Evolutionary conservation across 1,140 invertebrate genomes (phyloP).

Genomic region (Bombus confusus): DNA sequence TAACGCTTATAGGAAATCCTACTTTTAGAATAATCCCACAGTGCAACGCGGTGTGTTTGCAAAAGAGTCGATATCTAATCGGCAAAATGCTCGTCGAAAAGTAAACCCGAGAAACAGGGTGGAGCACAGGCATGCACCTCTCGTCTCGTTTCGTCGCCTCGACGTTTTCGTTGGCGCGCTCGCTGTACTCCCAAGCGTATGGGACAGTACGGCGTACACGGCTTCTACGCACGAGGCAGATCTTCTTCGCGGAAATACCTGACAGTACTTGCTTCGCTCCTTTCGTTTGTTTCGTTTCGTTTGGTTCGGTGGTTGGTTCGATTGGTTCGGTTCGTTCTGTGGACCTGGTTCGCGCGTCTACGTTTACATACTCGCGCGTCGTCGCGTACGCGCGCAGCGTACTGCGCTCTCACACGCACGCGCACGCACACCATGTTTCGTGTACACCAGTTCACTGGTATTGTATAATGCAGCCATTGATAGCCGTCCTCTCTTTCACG

Average conservation of each 20-base stretch:
- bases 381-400: constrained; percentile 19
- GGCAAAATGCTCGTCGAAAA: constrained; percentile 71
- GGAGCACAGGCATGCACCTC: constrained; percentile 48
- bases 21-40: constrained; percentile 62
- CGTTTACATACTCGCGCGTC: constrained; percentile 27
- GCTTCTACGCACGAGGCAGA: constrained; percentile 51
- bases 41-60: constrained; percentile 64
- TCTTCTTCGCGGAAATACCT: constrained; percentile 44
- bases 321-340: background rate
- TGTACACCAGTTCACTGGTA: constrained; percentile 55
- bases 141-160: constrained; percentile 4
- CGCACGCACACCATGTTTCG: constrained; percentile 30
- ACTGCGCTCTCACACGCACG: constrained; percentile 17
- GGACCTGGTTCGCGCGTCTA: constrained; percentile 28
- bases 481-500: constrained; percentile 80
- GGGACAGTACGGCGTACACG: constrained; percentile 16
- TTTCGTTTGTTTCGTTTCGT: background rate
- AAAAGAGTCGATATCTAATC: constrained; percentile 77
- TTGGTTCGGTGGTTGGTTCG: background rate
- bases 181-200: background rate
- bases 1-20: background rate
- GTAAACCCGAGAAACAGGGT: constrained; percentile 71
- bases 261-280: constrained; percentile 41
- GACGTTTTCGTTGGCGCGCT: constrained; percentile 32
- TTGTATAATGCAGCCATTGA: constrained; percentile 82